Base-by-base conservation (phyloP, 2,888 invertebrate genomes). In the Himalopsyche tibetana region DNA sequence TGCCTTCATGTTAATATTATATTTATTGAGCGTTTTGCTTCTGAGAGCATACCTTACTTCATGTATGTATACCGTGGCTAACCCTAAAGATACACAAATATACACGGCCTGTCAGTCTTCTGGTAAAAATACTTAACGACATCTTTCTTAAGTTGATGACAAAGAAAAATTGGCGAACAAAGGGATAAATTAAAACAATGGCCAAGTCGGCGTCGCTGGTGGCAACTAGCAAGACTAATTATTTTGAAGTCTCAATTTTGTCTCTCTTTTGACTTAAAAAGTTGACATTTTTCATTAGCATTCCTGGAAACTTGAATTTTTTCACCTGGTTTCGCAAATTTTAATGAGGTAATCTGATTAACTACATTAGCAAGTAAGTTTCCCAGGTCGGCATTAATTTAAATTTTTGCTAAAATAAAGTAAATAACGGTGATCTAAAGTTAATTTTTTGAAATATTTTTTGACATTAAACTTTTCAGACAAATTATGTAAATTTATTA, bases 101-200 rank as follows among this genome's bases (percentile, higher is more conserved):
- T 17, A n/a, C 36, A 83, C 74, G 74, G 12, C 15, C 74, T 83
- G 55, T n/a, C 28, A 42, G 38, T 74, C 63, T 83, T 80, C 85
- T 55, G 82, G 79, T 83, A 83, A 85, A 85, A 80, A 85, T 85
- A 80, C 80, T 82, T 85, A 83, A 85, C 83, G 83, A 83, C 63
- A 55, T 85, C 83, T 80, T 85, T 83, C 83, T 80, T 83, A 82
- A 86, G 81, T 81, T 86, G 83, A 86, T 55, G 83, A 86, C 86
- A 86, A 83, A 86, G 86, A 86, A 86, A 86, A 86, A 86, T 83
- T 80, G 83, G 56, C 79, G 80, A 83, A 85, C 85, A 85, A 85
- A 85, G 83, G 63, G 82, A 38, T 74, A 80, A 85, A 85, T 83
- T 82, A 85, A 82, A 82, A 55, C 63, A 63, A 63, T 63, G 63